phyloP scores from a whole-genome alignment of 35 echinoderm and acorn worm species.

The Diadema setosum region DNA sequence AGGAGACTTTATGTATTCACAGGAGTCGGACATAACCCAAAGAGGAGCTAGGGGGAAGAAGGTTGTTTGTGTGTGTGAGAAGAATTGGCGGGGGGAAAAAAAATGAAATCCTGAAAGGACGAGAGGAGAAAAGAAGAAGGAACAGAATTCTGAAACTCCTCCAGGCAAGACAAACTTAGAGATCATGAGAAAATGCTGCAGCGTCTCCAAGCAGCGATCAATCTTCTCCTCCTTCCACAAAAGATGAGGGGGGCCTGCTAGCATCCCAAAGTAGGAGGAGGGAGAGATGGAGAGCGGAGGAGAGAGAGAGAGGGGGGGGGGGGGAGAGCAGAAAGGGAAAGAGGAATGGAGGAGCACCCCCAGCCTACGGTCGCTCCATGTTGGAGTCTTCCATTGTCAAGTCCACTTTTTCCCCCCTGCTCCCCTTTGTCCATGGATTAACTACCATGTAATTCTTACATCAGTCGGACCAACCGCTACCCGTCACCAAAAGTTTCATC shows the following conservation, averaged over 20 bases:
- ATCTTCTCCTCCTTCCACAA: slow-evolving; percentile 2
- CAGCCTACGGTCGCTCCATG: neutral
- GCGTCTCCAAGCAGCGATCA: neutral
- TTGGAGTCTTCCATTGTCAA: neutral
- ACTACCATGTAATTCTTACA: slow-evolving; percentile 15
- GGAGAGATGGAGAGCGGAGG: neutral
- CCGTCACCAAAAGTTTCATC: neutral
- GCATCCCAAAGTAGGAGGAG: too few species aligned
- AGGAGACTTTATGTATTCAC: neutral
- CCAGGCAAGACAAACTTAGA: slow-evolving; percentile 4
- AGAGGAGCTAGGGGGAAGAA: neutral
- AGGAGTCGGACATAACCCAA: neutral
- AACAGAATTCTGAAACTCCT: slow-evolving; percentile 7
- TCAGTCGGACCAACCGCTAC: neutral
- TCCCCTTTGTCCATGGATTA: neutral
- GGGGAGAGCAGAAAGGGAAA: neutral
- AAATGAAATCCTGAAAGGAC: neutral
- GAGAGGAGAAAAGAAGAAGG: neutral
- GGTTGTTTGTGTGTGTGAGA: neutral
- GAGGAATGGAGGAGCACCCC: neutral
- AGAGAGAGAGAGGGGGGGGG: neutral
- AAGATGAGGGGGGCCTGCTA: too few species aligned
- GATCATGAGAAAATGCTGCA: neutral
- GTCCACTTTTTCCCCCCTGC: neutral
- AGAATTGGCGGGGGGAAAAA: neutral